Base-by-base conservation (phyloP, 2,797 vertebrate genomes). In the Sebastes diaconus region DNA sequence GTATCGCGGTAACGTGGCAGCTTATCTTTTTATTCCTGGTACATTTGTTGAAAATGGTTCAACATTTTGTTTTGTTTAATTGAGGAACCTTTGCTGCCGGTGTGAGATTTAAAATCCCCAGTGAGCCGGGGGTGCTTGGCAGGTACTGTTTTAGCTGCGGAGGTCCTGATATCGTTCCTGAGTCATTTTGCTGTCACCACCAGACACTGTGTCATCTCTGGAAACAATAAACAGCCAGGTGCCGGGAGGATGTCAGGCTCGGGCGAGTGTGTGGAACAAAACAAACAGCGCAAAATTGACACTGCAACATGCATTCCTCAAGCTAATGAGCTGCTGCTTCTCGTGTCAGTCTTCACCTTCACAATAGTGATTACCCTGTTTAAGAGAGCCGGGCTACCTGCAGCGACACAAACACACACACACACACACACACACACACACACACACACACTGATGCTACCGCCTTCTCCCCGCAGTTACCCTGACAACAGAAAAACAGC, bases 401-500 rank as follows among this genome's bases (percentile, higher is more conserved):
- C 73, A 85, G 63, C 5, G 22, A 20, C 78, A 68, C 72, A 84
- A n/a, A 71, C 61, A 66, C 0, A 24, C 22, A 70, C 39, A 16
- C 70, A 24, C 34, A 70, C 50, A 16, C 70, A 22, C 46, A 83
- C n/a, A 71, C 61, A 65, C 0, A 22, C 25, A 30, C 7, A 32
- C 30, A 32, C 32, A 36, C 34, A 68, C 50, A 16, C 70, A n/a
- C 36, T 59, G 46, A 68, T 46, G 20, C 68, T 34, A 7, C 52
- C 34, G 73, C 77, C 73, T 46, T 66, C 71, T 14, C 75, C 76
- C 54, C 18, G 29, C 77, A 29, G 92, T 95, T 94, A 90, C 93
- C 87, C 80, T 93, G 93, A 94, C 95, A 94, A 95, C 93, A 78
- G 84, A 75, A 75, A 46, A 46, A 81, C 89, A 83, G 73, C 25